Percentiles rank a stretch among this genome's conserved stretches.
Evolutionary conservation across 2,888 invertebrate genomes (phyloP).

Genomic region (Luffia ferchaultella): DNA sequence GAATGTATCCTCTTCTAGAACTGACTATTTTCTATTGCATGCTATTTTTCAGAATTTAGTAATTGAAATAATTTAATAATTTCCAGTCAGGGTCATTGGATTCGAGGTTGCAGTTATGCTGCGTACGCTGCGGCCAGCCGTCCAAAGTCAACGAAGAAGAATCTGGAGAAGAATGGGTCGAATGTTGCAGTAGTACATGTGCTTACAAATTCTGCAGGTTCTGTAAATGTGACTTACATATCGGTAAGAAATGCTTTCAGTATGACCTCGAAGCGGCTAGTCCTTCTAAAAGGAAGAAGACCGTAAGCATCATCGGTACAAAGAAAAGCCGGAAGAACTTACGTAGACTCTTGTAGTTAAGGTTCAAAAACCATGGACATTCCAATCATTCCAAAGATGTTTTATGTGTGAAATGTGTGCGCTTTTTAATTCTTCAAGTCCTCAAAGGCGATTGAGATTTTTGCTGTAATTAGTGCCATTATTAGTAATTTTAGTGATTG

Average conservation of each 20-base stretch:
- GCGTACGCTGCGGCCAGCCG: slow-evolving; percentile 46
- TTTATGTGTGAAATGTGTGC: slow-evolving; percentile 21
- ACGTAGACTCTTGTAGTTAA: slow-evolving; percentile 32
- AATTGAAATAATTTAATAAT: too few species aligned
- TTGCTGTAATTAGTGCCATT: neutral
- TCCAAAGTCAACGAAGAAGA: slow-evolving; percentile 49
- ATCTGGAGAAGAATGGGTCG: slow-evolving; percentile 59
- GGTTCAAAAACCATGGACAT: neutral
- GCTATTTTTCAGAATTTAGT: too few species aligned
- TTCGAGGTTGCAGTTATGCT: slow-evolving; percentile 37
- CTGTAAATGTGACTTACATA: slow-evolving; percentile 48
- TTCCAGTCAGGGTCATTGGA: slow-evolving; percentile 50
- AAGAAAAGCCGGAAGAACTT: slow-evolving; percentile 51
- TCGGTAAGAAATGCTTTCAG: slow-evolving; percentile 43
- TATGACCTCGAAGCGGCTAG: slow-evolving; percentile 54
- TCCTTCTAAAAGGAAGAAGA: slow-evolving; percentile 55
- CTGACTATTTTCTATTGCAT: too few species aligned
- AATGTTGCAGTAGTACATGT: slow-evolving; percentile 56
- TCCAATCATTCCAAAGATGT: neutral
- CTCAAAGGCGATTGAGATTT: neutral
- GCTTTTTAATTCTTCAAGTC: neutral
- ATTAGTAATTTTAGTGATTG: slow-evolving; percentile 24
- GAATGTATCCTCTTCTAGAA: too few species aligned
- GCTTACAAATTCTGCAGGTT: slow-evolving; percentile 59
- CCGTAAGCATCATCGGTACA: slow-evolving; percentile 37